Evolutionary conservation across 2,113 vertebrate genomes (phyloP).

Genomic region (Dasyornis broadbenti): DNA sequence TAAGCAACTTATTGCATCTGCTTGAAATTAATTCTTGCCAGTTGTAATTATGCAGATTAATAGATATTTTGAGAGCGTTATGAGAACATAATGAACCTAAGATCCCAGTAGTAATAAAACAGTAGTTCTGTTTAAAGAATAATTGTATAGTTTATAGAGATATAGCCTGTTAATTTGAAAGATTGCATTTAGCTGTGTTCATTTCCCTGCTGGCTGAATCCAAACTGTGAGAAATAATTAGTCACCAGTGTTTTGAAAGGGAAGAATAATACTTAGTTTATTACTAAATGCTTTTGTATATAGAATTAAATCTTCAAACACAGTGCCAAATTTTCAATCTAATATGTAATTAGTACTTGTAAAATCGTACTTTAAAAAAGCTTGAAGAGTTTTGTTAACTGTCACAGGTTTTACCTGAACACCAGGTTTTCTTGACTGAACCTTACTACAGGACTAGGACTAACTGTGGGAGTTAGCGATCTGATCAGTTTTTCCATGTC

Average conservation of each 20-base stretch:
- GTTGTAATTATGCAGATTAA: constrained; percentile 39
- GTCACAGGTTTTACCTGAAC: background rate
- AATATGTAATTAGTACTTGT: background rate
- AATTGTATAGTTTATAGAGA: constrained; percentile 16
- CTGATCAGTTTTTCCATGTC: fast-evolving
- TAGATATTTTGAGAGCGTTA: constrained; percentile 31
- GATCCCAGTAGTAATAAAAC: constrained; percentile 28
- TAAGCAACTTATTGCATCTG: background rate
- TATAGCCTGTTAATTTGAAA: constrained; percentile 34
- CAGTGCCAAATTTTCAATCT: background rate
- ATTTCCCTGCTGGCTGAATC: constrained; percentile 39
- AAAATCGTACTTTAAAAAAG: background rate
- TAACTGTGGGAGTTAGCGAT: background rate
- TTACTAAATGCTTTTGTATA: constrained; percentile 5
- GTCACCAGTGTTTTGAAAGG: constrained; percentile 5
- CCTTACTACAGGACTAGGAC: background rate
- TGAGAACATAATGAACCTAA: constrained; percentile 36
- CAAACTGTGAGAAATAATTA: constrained; percentile 45
- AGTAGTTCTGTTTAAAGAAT: constrained; percentile 17
- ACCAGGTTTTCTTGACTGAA: background rate
- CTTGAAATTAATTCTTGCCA: constrained; percentile 27
- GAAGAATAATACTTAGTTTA: constrained; percentile 10
- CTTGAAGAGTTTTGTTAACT: background rate
- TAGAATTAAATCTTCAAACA: background rate
- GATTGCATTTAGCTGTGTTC: background rate